Conservation (phyloP, 2,113 vertebrate genomes). For the Upupa epops region DNA sequence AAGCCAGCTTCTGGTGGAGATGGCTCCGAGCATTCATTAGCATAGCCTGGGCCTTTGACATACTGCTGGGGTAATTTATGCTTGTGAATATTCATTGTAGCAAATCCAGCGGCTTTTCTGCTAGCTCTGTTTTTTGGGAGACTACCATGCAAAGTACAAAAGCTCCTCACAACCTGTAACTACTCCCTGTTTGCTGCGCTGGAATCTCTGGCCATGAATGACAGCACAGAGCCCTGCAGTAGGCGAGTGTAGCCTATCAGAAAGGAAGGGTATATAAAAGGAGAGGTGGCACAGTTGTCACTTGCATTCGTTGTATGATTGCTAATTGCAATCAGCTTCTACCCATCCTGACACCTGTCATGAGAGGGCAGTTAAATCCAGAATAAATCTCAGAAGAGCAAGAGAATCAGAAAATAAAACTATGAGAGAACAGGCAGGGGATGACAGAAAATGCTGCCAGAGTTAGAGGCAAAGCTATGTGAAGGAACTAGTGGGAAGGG, state of each 20-base stretch:
- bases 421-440: not conserved
- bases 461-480: not conserved
- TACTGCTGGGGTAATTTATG: slow-evolving; percentile 24
- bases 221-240: not conserved
- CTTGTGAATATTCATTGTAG: slow-evolving; percentile 57
- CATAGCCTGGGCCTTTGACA: slow-evolving; percentile 14
- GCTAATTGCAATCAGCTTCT: not conserved
- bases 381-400: not conserved
- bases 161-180: not conserved
- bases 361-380: not conserved
- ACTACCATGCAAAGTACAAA: not conserved
- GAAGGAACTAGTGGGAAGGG: not conserved
- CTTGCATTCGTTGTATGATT: not conserved
- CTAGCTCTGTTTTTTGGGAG: not conserved
- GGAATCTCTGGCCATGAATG: not conserved
- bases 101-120: slow-evolving; percentile 50
- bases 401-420: not conserved
- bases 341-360: not conserved
- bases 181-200: not conserved
- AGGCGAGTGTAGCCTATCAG: not conserved
- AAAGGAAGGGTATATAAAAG: not conserved
- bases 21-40: slow-evolving; percentile 15
- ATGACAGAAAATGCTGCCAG: not conserved
- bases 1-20: slow-evolving; percentile 13
- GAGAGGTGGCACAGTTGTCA: not conserved